Evolutionary conservation across 1,140 invertebrate species (phyloP), one percentile per base, ranked within the genome.

Genomic region (Arctopsyche grandis): DNA sequence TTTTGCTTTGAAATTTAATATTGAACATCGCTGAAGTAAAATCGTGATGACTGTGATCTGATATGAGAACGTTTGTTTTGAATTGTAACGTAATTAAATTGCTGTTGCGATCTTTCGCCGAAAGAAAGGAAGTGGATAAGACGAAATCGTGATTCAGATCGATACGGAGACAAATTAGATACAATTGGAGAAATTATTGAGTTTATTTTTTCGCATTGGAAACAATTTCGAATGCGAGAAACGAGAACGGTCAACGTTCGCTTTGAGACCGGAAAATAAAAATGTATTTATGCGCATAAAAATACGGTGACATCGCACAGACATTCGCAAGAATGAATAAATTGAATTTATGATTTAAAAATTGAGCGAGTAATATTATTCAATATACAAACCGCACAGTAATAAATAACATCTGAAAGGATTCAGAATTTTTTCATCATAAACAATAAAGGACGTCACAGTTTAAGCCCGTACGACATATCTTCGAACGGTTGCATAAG

Each of bases 31-130:
- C 22, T 66, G 63, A 66, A 66, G 63, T 66, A 22, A 66, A 66
- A 66, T 66, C 63, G 63, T 66, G 63, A 66, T 66, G 63, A 66
- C 63, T 66, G n/a, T 66, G 63, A 66, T 66, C 63, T 66, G 63
- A 66, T 66, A 66, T 66, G 63, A 66, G 63, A 66, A 26, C 24
- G 63, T 66, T 66, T 66, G 63, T 66, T 66, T 29, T 66, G 63
- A 66, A 66, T 24, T 66, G 63, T 66, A 66, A 66, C 24, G 63
- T 66, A 66, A 66, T 66, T 66, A 66, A 66, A 66, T 66, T 66
- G 63, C 63, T 46, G 1, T 71, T 46, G 69, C 24, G 69, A 71
- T 46, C 38, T 29, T 46, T 71, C 29, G 63, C 9, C 26, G 69
- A 71, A 21, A n/a, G 14, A 71, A 46, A 71, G 69, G 69, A 44